phyloP scores from a whole-genome alignment of 2,113 vertebrate genomes.

The Romanogobio albipinnatus region DNA sequence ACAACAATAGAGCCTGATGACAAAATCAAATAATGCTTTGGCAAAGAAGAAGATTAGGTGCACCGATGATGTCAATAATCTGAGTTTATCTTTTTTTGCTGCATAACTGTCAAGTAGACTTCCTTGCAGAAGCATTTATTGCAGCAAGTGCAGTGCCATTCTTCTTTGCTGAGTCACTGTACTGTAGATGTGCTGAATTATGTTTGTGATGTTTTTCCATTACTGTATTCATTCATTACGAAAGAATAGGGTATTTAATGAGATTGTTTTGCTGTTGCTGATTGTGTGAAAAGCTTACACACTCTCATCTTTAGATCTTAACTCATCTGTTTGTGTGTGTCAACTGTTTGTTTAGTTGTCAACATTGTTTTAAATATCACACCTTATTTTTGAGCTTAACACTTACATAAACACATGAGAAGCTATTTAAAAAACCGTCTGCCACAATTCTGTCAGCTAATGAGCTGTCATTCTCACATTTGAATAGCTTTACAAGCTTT shows the following conservation, averaged over 20 bases:
- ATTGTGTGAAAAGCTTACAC: neutral
- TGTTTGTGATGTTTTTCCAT: neutral
- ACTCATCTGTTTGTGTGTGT: neutral
- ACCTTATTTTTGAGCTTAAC: neutral
- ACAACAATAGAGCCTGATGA: neutral
- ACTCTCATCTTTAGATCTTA: neutral
- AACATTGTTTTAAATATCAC: neutral
- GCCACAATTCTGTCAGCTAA: neutral
- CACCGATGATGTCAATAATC: neutral
- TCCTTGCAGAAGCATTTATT: neutral
- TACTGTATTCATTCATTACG: neutral
- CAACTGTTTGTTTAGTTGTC: neutral
- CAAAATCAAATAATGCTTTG: constrained; percentile 15
- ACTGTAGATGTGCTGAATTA: neutral
- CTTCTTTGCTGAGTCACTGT: neutral
- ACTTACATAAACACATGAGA: neutral
- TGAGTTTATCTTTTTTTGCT: neutral
- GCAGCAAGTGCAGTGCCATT: neutral
- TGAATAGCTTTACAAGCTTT: neutral
- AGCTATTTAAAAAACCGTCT: neutral
- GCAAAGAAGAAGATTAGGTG: constrained; percentile 3
- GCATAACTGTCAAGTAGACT: neutral
- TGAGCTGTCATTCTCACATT: neutral
- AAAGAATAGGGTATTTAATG: neutral
- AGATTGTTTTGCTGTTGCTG: neutral